phyloP scores from a whole-genome alignment of 2,888 invertebrate species.

The Apantesis nais region DNA sequence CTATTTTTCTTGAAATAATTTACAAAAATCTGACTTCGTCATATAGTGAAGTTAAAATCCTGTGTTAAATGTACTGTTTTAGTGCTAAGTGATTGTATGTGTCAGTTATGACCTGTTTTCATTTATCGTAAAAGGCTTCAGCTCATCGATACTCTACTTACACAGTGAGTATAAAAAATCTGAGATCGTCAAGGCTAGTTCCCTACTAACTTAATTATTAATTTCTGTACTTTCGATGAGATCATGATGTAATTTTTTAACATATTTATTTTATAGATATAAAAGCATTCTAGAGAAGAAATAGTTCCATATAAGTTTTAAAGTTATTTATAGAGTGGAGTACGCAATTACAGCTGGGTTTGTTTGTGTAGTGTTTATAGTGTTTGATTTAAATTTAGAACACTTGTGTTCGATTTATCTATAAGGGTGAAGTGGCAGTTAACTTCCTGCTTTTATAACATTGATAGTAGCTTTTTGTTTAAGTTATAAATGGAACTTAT shows the following conservation, averaged over 20 bases:
- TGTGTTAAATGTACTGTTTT: constrained; percentile 44
- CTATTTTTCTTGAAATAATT: constrained; percentile 50
- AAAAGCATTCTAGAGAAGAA: constrained; percentile 28
- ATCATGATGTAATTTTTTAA: constrained; percentile 71
- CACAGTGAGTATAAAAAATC: constrained; percentile 49
- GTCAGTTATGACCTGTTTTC: constrained; percentile 51
- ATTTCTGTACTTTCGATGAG: constrained; percentile 72
- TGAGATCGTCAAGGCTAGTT: constrained; percentile 51
- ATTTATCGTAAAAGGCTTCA: constrained; percentile 43
- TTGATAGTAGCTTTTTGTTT: constrained; percentile 5
- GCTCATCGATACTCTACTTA: constrained; percentile 49
- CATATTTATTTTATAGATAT: constrained; percentile 50
- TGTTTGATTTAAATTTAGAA: constrained; percentile 48
- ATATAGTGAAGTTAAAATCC: constrained; percentile 47
- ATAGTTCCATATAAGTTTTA: constrained; percentile 59
- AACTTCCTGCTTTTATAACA: constrained; percentile 25
- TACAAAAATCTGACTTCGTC: constrained; percentile 47
- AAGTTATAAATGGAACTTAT: background rate
- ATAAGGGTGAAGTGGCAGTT: constrained; percentile 28
- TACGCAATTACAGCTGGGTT: constrained; percentile 61
- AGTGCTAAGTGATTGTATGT: constrained; percentile 52
- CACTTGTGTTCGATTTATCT: constrained; percentile 28
- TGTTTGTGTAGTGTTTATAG: constrained; percentile 63
- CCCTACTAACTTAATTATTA: constrained; percentile 57
- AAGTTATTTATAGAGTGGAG: constrained; percentile 76